These are phyloP conservation scores for Prunella fulvescens DNA, from an alignment of 2,113 vertebrate genomes.

Conservation along the genomic window DNA sequence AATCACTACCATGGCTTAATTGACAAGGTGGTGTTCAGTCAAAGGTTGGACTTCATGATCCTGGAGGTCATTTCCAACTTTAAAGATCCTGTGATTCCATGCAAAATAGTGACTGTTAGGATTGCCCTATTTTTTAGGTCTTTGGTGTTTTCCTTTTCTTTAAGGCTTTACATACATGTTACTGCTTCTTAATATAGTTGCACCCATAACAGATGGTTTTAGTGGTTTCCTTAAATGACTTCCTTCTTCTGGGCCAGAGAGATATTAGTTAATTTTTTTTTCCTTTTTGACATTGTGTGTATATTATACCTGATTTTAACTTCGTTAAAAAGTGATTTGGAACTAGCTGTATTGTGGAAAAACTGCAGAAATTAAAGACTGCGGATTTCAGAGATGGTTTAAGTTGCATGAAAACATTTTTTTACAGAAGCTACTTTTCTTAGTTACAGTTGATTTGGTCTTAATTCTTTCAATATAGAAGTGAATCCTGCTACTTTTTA, in stretches of 20 bases:
- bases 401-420: background rate
- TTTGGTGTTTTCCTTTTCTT: background rate
- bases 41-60: background rate
- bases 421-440: background rate
- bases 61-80: background rate
- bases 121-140: background rate
- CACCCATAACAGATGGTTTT: background rate
- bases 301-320: background rate
- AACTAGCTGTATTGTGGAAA: background rate
- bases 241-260: background rate
- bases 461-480: background rate
- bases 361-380: background rate
- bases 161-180: background rate
- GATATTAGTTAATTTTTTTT: background rate
- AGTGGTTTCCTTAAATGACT: background rate
- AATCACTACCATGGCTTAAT: background rate
- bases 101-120: background rate
- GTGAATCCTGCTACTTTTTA: background rate
- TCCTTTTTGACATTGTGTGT: background rate
- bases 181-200: background rate
- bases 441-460: background rate
- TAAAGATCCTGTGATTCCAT: background rate
- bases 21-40: background rate
- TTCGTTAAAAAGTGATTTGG: background rate
- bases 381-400: background rate